Base-by-base conservation (phyloP, 2,888 invertebrate genomes). In the Coremacera marginata region DNA sequence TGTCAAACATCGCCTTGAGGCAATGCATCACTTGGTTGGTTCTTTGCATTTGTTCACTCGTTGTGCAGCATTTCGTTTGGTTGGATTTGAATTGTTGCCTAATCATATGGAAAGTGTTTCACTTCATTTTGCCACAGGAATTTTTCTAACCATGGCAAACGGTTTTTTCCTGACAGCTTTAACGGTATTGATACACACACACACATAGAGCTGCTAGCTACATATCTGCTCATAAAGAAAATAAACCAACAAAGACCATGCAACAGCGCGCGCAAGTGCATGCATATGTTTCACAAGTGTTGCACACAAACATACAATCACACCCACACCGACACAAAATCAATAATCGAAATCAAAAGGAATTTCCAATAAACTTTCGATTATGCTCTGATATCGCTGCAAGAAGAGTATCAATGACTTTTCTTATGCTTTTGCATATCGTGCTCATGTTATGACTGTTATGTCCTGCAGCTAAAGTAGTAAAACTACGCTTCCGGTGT, bases 51-150 rank as follows among this genome's bases (percentile, higher is more conserved):
- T 27, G 19, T 44, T 51, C 51, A 73, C 49, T 51, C 51, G 62
- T 31, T 57, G 57, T 31, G 37, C 34, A 19, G 31, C 68, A 37
- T 63, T 51, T 27, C 76, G 57, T 72, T 44, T 67, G 71, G 71
- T 31, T 72, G 57, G 52, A 7, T 71, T 49, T 72, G 76, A 77
- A 77, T 77, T 72, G 76, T 72, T 77, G 76, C 65, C 72, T 67
- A 77, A 77, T 77, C 76, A 37, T 37, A 67, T 65, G 76, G 76
- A 77, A 76, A 77, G 72, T 25, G 55, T 52, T 72, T 25, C 65
- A 57, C 65, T 65, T 44, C 57, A 57, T 31, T 71, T 27, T 55
- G 70, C 70, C 25, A 19, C 51, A 52, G 52, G 51, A 55, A 71
- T 19, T 52, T 55, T 55, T 22, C 22, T 55, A 55, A 19, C 22